Evolutionary conservation across 2,888 invertebrate genomes (phyloP).

Genomic region (Eudasyphora cyanicolor): DNA sequence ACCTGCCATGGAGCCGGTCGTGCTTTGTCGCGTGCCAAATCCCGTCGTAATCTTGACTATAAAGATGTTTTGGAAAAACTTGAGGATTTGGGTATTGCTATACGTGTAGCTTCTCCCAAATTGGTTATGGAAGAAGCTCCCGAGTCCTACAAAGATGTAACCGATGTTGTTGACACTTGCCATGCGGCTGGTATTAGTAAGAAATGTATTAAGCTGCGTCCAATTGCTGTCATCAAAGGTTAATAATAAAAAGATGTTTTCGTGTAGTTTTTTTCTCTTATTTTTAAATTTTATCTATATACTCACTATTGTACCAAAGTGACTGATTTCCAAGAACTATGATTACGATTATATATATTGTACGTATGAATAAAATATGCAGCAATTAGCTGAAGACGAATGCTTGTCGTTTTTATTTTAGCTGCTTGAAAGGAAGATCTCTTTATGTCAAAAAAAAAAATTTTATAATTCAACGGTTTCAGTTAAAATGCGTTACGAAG

Average conservation of each 20-base stretch:
- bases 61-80: constrained; percentile 92
- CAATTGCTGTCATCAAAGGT: constrained; percentile 99
- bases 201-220: constrained; percentile 96
- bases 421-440: too few relatives aligned
- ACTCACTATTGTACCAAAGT: constrained; percentile 10
- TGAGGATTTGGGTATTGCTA: constrained; percentile 92
- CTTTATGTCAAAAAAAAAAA: too few relatives aligned
- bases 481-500: too few relatives aligned
- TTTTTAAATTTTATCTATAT: not conserved
- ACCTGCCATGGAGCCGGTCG: constrained; percentile 99
- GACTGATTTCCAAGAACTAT: not conserved
- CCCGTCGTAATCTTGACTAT: constrained; percentile 96
- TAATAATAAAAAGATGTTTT: constrained; percentile 79
- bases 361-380: not conserved
- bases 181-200: constrained; percentile 98
- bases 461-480: too few relatives aligned
- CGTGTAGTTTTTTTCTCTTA: not conserved
- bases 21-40: constrained; percentile 97
- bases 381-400: too few relatives aligned
- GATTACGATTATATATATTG: not conserved
- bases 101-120: constrained; percentile 98
- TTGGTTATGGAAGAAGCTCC: constrained; percentile 99
- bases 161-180: constrained; percentile 99
- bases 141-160: constrained; percentile 99
- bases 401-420: too few relatives aligned